Evolutionary conservation across 2,888 invertebrate genomes (phyloP).

Genomic region (Lithophane ornitopus): DNA sequence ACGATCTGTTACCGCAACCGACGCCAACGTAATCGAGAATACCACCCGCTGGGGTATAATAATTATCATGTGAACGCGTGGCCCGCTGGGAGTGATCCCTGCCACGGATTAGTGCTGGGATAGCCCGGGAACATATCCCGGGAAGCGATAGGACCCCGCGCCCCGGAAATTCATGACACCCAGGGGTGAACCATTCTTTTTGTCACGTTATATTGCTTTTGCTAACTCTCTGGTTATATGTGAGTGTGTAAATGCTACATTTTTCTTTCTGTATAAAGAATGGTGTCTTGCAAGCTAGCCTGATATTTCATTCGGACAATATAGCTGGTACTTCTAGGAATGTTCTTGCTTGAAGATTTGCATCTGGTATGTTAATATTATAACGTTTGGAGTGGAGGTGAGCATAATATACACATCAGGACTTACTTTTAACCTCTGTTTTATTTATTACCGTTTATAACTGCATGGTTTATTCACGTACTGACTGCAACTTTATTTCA

Average conservation of each 20-base stretch:
- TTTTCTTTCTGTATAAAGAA: slow-evolving; percentile 48
- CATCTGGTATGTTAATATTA: slow-evolving; percentile 14
- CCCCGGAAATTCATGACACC: slow-evolving; percentile 69
- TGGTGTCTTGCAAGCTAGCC: slow-evolving; percentile 27
- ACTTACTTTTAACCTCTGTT: not conserved
- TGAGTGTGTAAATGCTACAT: slow-evolving; percentile 46
- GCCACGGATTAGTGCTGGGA: slow-evolving; percentile 74
- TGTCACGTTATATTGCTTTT: slow-evolving; percentile 63
- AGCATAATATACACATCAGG: slow-evolving; percentile 8
- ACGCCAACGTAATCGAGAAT: slow-evolving; percentile 70
- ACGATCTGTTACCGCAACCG: slow-evolving; percentile 68
- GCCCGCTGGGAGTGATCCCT: slow-evolving; percentile 71
- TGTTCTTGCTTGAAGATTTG: not conserved
- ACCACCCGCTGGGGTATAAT: slow-evolving; percentile 69
- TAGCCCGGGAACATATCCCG: slow-evolving; percentile 69
- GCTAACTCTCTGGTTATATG: slow-evolving; percentile 56
- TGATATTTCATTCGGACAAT: slow-evolving; percentile 31
- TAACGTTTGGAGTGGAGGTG: not conserved
- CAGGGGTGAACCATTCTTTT: slow-evolving; percentile 64
- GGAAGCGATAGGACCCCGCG: slow-evolving; percentile 67
- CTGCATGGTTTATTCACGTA: slow-evolving; percentile 10
- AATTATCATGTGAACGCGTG: slow-evolving; percentile 75
- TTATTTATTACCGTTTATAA: not conserved
- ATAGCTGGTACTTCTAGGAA: slow-evolving; percentile 25
- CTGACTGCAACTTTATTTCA: slow-evolving; percentile 5